Conservation (phyloP, 1,140 invertebrate species). For the Sipha flava region DNA sequence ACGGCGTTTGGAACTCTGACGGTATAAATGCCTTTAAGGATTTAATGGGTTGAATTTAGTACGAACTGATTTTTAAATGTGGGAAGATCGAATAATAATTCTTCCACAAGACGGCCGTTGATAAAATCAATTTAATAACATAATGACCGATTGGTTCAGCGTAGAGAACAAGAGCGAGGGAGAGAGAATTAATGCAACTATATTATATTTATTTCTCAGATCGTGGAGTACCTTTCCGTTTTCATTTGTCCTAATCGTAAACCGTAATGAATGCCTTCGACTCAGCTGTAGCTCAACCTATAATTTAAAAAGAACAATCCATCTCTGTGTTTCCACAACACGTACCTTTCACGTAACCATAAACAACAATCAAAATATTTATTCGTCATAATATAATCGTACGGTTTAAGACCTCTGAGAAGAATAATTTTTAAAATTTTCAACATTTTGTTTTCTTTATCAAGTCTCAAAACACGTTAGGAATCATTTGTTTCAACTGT, state of each 20-base stretch:
- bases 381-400: too few relatives aligned
- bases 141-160: not conserved
- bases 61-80: constrained; percentile 1
- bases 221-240: not conserved
- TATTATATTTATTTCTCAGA: not conserved
- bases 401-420: too few relatives aligned
- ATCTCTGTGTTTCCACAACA: not conserved
- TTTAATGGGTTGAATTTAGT: not conserved
- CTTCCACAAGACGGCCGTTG: not conserved
- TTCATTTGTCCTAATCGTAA: constrained; percentile 5
- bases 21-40: not conserved
- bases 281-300: not conserved
- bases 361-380: not conserved
- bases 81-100: not conserved
- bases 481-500: too few relatives aligned
- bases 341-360: not conserved
- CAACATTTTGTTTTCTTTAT: too few relatives aligned
- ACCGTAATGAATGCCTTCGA: constrained; percentile 20
- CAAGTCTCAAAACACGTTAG: too few relatives aligned
- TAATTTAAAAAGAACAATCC: constrained; percentile 11
- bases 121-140: constrained; percentile 23
- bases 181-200: not conserved
- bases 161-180: not conserved
- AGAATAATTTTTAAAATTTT: too few relatives aligned
- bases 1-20: not conserved